Conservation (phyloP, 2,888 invertebrate species). For the Tiphia femorata region DNA sequence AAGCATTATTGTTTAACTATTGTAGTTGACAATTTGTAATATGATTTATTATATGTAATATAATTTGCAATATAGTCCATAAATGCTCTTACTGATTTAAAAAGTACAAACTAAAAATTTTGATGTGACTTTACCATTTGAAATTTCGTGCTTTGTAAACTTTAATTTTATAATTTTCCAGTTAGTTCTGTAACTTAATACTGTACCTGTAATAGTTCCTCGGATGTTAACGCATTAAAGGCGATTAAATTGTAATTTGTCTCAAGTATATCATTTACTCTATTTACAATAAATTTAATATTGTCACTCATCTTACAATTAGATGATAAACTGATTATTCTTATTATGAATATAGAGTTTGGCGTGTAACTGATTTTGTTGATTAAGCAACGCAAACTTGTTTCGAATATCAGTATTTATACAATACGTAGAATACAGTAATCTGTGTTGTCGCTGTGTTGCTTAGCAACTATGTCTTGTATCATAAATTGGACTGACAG, state of each 20-base stretch:
- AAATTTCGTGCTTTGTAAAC: slow-evolving; percentile 4
- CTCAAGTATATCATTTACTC: slow-evolving; percentile 80
- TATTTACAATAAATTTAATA: slow-evolving; percentile 79
- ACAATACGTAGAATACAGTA: too few relatives aligned
- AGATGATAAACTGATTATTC: not conserved
- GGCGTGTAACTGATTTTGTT: too few relatives aligned
- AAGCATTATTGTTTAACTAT: not conserved
- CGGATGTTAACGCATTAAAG: slow-evolving; percentile 84
- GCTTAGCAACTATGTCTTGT: too few relatives aligned
- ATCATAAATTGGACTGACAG: too few relatives aligned
- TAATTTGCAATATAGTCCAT: not conserved
- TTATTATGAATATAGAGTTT: not conserved
- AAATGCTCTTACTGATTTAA: not conserved
- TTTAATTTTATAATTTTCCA: not conserved
- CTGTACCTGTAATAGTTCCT: slow-evolving; percentile 80
- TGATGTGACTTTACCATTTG: not conserved
- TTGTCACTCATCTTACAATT: slow-evolving; percentile 73
- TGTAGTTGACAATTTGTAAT: too few relatives aligned
- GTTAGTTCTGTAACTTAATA: not conserved
- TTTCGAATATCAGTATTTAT: too few relatives aligned
- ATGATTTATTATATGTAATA: not conserved
- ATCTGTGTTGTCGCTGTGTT: too few relatives aligned
- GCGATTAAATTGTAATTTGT: slow-evolving; percentile 86
- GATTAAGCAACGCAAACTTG: too few relatives aligned
- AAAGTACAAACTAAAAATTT: too few relatives aligned